Evolutionary conservation across 2,888 invertebrate genomes (phyloP), one percentile per base, ranked within the genome.

Genomic region (Argyresthia albistria): DNA sequence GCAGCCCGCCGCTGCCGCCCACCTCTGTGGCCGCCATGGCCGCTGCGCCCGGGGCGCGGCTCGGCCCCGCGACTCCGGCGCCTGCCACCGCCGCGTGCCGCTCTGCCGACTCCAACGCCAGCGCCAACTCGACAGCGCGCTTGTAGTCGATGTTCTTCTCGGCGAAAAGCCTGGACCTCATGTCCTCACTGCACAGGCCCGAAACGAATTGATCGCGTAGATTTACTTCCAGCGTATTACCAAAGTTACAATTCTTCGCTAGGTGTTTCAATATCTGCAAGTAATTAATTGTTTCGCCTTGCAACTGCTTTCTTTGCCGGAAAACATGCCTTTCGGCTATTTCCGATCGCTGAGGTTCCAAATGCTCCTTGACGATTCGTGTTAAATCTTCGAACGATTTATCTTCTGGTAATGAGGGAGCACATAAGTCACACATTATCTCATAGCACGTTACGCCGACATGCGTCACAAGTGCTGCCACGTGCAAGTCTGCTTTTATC

Each of bases 391-490:
- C 50, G 25, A 35, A 50, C 10, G 42, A n/a, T 12, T 46, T 46
- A 11, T 46, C 46, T 46, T 46, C 46, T 8, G 46, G 46, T 14
- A 14, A 16, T 8, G 15, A 7, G 1, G 46, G 46, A 9, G 46
- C 16, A 16, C 46, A 46, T n/a, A 46, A 16, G 10, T 46, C 46
- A 25, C 46, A 46, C 46, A 46, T 46, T 10, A 54, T 16, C n/a
- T 51, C 51, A 11, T 54, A 54, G 4, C 42, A 36, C 14, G 16
- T 37, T 0, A 14, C 39, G 7, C 54, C 54, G 1, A 54, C 49
- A 1, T 39, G 39, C 14, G 50, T 39, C 15, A 49, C 42, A 16
- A 50, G 16, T 2, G 50, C 39, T 12, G 50, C 39, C 9, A 50
- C 39, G 15, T 50, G 39, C 11, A 50, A 15, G 15, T 16, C 15